Evolutionary conservation across 2,797 vertebrate genomes (phyloP).

Genomic region (Ctenochaetus hawaiiensis): DNA sequence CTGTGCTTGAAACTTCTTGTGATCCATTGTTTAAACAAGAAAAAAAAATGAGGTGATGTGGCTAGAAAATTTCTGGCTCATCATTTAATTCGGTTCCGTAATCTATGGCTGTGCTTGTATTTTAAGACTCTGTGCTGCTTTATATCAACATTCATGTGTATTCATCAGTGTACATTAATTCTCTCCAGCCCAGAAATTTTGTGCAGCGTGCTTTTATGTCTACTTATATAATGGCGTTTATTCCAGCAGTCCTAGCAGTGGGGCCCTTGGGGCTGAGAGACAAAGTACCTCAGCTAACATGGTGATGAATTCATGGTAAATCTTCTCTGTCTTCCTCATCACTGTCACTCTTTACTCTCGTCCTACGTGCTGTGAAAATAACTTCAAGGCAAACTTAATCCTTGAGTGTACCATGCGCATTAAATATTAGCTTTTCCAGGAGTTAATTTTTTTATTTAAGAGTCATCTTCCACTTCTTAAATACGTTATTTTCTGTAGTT

Average conservation of each 20-base stretch:
- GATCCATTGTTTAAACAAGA: neutral
- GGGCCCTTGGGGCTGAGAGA: constrained; percentile 36
- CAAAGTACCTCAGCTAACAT: constrained; percentile 47
- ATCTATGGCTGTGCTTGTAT: constrained; percentile 30
- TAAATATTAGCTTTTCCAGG: constrained; percentile 5
- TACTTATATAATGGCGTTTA: constrained; percentile 59
- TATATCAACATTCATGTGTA: constrained; percentile 64
- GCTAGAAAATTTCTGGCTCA: constrained; percentile 6
- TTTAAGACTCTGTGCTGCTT: constrained; percentile 48
- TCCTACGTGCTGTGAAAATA: constrained; percentile 5
- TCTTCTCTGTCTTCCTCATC: constrained; percentile 32
- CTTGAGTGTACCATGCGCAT: neutral
- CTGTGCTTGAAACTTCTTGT: neutral
- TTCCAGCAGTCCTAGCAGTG: constrained; percentile 41
- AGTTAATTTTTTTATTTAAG: neutral
- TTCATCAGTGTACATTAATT: constrained; percentile 67
- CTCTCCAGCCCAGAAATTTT: constrained; percentile 45
- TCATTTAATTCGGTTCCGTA: constrained; percentile 35
- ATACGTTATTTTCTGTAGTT: neutral
- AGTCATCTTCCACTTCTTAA: neutral
- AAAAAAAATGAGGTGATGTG: constrained; percentile 16
- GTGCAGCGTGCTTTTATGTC: constrained; percentile 53
- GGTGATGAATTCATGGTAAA: constrained; percentile 42
- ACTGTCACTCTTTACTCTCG: constrained; percentile 28
- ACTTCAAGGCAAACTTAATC: neutral